phyloP scores from a whole-genome alignment of 2,113 vertebrate species.

The Tupaia tana region DNA sequence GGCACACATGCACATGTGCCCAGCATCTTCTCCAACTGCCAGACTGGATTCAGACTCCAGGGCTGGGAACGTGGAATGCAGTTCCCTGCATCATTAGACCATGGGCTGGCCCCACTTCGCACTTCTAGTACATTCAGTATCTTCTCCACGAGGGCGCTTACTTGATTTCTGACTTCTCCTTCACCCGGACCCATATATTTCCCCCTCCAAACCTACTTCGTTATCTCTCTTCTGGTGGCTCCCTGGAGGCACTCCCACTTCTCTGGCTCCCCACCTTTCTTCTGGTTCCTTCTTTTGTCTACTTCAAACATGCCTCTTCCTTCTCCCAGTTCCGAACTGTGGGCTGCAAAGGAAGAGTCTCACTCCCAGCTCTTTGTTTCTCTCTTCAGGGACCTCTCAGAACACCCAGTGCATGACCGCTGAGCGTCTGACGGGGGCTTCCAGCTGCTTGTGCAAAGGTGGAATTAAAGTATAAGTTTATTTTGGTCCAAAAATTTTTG shows the following conservation, averaged over 20 bases:
- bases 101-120: no score
- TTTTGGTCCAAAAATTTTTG: no score
- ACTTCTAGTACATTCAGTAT: neutral
- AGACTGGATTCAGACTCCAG: no score
- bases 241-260: neutral
- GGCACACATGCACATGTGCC: no score
- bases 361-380: neutral
- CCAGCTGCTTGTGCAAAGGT: no score
- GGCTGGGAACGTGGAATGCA: no score
- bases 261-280: neutral
- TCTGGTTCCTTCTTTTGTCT: neutral
- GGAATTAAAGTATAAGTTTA: no score
- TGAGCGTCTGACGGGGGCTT: neutral
- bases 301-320: neutral
- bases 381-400: neutral
- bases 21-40: no score
- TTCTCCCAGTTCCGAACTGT: neutral
- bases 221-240: neutral
- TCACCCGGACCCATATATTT: neutral
- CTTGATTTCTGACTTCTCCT: neutral
- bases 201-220: neutral
- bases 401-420: neutral
- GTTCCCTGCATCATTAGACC: no score
- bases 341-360: neutral
- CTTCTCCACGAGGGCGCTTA: neutral